Base-by-base conservation (phyloP, 1,140 invertebrate genomes). In the Cherax destructor region DNA sequence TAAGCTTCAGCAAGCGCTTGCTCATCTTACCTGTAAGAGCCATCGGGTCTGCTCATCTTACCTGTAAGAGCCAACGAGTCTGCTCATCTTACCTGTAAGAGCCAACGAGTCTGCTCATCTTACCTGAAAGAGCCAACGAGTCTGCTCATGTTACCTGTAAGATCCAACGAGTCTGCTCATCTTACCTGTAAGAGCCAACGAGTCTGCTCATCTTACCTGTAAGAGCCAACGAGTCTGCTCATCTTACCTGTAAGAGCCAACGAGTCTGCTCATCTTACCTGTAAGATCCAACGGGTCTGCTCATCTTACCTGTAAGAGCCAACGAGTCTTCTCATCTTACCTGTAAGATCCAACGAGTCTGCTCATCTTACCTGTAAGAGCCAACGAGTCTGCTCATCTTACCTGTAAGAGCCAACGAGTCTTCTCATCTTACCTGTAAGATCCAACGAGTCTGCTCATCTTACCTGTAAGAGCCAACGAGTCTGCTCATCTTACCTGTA, bases 201-300 rank as follows among this genome's bases (percentile, higher is more conserved):
- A 59, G 16, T 16, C 56, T 10, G 16, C 56, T 59, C 9, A 59
- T 3, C 56, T 41, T 41, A 59, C 9, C 16, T 59, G 10, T 5
- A 9, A 6, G 47, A 7, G 77, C 77, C 41, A 10, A 16, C 76
- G 30, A 6, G 10, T 24, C 16, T 6, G 16, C 18, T 11, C 49
- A 49, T 1, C 86, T 88, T 91, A 85, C 88, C 88, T 91, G 88
- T n/a, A n/a, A n/a, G n/a, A n/a, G n/a, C n/a, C n/a, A 69, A 21
- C 1, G 13, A 1, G 5, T 6, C 1, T 1, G 65, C 65, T 5
- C 13, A 6, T 11, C 18, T 21, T 69, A 21, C 21, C 13, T 21
- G 65, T 21, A 6, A 11, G 11, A 18, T 11, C 65, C 5, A 5
- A 0, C 21, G 0, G 1, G 76, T 30, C 5, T 78, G 30, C 30